Conservation (phyloP, 53 echinoderm and acorn worm genomes). For the Temnopleurus reevesii region DNA sequence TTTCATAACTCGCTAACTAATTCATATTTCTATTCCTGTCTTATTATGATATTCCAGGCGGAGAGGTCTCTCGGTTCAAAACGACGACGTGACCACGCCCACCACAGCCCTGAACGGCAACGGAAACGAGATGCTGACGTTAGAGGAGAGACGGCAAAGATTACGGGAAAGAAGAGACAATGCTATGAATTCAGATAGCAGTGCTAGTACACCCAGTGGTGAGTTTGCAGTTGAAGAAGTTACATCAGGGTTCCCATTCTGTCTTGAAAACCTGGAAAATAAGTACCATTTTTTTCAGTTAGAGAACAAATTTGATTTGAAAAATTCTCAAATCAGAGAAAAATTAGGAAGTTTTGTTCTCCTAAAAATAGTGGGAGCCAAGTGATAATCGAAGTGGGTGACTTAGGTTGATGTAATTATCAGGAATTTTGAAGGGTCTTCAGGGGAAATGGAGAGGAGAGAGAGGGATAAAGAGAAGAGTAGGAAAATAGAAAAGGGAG, state of each 20-base stretch:
- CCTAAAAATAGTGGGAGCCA: too few relatives aligned
- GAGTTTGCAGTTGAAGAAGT: background rate
- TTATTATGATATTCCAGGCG: background rate
- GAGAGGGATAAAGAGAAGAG: background rate
- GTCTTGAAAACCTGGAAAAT: too few relatives aligned
- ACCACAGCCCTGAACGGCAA: background rate
- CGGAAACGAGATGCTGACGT: background rate
- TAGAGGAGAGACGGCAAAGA: slow-evolving; percentile 27
- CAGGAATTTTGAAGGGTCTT: background rate
- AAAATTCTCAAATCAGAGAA: too few relatives aligned
- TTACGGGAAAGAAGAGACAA: slow-evolving; percentile 4
- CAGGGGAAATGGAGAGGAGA: background rate
- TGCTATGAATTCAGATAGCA: slow-evolving; percentile 18
- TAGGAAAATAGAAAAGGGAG: too few relatives aligned
- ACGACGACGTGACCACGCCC: background rate
- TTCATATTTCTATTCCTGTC: background rate
- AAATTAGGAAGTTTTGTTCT: too few relatives aligned
- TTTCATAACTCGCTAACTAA: background rate
- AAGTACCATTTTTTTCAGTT: too few relatives aligned
- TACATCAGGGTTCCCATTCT: too few relatives aligned
- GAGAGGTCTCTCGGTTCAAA: background rate
- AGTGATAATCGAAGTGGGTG: too few relatives aligned
- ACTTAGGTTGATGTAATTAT: too few relatives aligned
- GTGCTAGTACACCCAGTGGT: slow-evolving; percentile 46
- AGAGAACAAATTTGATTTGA: too few relatives aligned